Conservation (phyloP, 2,113 vertebrate genomes). For the Ailuropoda melanoleuca region DNA sequence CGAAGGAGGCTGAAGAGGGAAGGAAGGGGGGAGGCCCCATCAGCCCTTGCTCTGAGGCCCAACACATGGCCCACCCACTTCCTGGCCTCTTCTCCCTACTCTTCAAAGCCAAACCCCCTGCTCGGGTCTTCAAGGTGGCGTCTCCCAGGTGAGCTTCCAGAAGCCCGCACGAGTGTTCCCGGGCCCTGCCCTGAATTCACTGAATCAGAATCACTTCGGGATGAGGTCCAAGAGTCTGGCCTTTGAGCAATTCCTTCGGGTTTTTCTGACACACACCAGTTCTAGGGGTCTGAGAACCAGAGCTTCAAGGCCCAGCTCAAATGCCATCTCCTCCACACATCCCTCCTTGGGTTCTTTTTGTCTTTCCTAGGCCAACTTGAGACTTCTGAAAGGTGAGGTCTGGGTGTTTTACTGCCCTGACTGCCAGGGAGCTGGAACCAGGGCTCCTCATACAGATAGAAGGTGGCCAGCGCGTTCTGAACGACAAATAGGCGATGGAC, state of each 20-base stretch:
- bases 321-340: background rate
- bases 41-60: background rate
- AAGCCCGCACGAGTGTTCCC: background rate
- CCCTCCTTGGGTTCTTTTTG: background rate
- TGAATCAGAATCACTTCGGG: background rate
- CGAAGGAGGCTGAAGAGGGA: background rate
- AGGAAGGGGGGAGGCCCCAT: background rate
- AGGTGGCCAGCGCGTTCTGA: background rate
- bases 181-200: background rate
- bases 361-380: background rate
- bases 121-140: background rate
- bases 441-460: background rate
- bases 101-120: background rate
- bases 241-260: background rate
- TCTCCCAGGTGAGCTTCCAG: background rate
- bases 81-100: background rate
- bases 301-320: background rate
- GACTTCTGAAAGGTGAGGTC: background rate
- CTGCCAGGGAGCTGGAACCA: background rate
- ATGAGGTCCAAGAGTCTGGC: background rate
- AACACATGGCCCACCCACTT: background rate
- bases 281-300: background rate
- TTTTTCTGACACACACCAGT: background rate
- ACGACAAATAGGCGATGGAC: rapidly evolving
- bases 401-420: background rate